Base-by-base conservation (phyloP, 2,113 vertebrate species). In the Myrmecophaga tridactyla region DNA sequence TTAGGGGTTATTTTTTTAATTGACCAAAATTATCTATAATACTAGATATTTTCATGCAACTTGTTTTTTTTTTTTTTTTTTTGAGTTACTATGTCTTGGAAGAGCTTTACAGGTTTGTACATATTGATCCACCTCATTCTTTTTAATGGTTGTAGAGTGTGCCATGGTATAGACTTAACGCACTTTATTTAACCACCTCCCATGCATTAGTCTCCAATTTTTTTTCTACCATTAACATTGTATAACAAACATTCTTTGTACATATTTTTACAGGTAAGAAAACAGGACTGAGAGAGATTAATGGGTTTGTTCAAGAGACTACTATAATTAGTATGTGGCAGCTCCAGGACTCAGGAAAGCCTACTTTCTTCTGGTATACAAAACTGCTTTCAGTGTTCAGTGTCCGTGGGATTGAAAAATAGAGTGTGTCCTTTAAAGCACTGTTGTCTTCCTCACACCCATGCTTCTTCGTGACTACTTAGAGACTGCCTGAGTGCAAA, bases 401-500 rank as follows among this genome's bases (percentile, higher is more conserved):
- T 53, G 25, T 80, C 18, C 46, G n/a, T 0, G 5, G 36, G 29
- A 82, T 25, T 76, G 63, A 82, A 53, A 51, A 70, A 36, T 62
- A 95, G 23, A 70, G 53, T 4, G 6, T 9, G 48, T 65, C 75
- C 34, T 85, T 84, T 27, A 77, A 53, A 41, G 62, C 36, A 41
- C 60, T n/a, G 4, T 36, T 13, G 10, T 36, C 3, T 0, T 82
- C 1, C 77, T 56, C 36, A 58, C 4, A 95, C 62, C 75, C 76
- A 43, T 5, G 78, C 46, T 86, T 29, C 51, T 36, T 84, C 48
- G 96, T 75, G 48, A 15, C 18, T 20, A 51, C 63, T 75, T 43
- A 51, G 69, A 92, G 39, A 72, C 23, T 70, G 56, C 85, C 20
- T 3, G 75, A 89, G 87, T 67, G 25, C 85, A 97, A 97, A 97